Percentiles rank a stretch among this genome's conserved stretches.
These are phyloP conservation scores for Sebastolobus alascanus DNA, from an alignment of 2,797 vertebrate species.

Conservation along the genomic window DNA sequence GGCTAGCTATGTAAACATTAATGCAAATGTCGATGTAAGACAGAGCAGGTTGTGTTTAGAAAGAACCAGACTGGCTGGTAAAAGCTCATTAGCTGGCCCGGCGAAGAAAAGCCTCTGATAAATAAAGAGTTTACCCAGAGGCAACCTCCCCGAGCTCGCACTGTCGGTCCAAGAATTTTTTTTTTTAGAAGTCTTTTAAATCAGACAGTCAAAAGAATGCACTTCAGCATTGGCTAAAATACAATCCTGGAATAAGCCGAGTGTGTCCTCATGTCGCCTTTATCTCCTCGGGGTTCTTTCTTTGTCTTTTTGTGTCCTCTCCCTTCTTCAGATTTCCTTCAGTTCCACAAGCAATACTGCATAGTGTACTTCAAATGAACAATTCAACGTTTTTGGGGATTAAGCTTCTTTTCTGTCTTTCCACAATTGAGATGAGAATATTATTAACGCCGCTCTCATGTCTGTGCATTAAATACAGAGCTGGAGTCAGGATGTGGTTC, in stretches of 20 bases:
- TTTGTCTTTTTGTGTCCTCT: not conserved
- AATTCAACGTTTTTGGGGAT: not conserved
- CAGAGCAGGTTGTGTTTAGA: constrained; percentile 11
- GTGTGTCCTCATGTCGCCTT: constrained; percentile 3
- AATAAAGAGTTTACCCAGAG: not conserved
- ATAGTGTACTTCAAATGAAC: not conserved
- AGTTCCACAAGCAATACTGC: not conserved
- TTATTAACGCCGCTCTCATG: not conserved
- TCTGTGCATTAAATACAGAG: not conserved
- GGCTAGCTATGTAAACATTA: constrained; percentile 30
- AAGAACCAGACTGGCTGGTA: constrained; percentile 5
- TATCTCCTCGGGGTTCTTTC: not conserved
- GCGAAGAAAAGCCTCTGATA: constrained; percentile 30
- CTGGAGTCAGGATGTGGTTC: not conserved
- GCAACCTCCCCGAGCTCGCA: not conserved
- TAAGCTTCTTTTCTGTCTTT: not conserved
- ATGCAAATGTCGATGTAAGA: constrained; percentile 22
- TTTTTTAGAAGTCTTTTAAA: not conserved
- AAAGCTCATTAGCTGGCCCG: constrained; percentile 32
- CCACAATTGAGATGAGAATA: not conserved
- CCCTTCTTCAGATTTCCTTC: not conserved
- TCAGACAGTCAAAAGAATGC: not conserved
- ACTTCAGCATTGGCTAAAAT: not conserved
- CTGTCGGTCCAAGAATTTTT: not conserved
- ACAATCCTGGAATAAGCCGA: constrained; percentile 9